These are phyloP conservation scores for Drosophila tsacasi DNA, from an alignment of 1,140 invertebrate genomes.

Conservation along the genomic window DNA sequence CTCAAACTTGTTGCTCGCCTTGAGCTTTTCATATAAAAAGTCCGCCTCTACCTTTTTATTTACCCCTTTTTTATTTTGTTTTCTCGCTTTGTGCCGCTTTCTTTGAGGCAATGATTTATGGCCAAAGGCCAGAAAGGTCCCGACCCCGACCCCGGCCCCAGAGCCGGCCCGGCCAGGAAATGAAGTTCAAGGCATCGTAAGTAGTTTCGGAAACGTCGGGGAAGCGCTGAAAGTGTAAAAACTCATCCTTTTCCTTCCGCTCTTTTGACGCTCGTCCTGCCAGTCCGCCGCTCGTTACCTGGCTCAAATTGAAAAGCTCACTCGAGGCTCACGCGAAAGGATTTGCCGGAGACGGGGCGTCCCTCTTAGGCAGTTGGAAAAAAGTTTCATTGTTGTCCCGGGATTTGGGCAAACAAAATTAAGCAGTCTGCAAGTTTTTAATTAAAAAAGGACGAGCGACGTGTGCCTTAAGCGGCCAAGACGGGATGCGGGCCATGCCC, in stretches of 20 bases:
- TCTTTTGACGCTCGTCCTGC: constrained; percentile 24
- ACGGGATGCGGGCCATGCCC: constrained; percentile 38
- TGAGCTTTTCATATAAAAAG: constrained; percentile 59
- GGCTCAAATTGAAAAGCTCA: constrained; percentile 80
- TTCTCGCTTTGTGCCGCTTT: constrained; percentile 48
- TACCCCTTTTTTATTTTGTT: constrained; percentile 28
- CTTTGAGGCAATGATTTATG: constrained; percentile 75
- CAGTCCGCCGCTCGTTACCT: constrained; percentile 55
- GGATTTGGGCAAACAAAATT: constrained; percentile 83
- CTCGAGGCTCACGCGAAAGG: constrained; percentile 57
- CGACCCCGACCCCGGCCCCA: constrained; percentile 18
- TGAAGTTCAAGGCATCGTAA: constrained; percentile 80
- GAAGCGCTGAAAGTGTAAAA: constrained; percentile 69
- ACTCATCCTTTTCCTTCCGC: constrained; percentile 21
- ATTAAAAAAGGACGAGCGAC: constrained; percentile 77
- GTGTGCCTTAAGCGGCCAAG: constrained; percentile 63
- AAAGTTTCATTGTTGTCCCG: constrained; percentile 81
- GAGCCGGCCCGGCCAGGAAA: constrained; percentile 51
- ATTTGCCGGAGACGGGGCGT: constrained; percentile 32
- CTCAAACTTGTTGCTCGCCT: constrained; percentile 74
- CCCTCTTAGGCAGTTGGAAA: constrained; percentile 55
- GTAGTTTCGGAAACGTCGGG: constrained; percentile 73
- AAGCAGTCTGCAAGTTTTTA: constrained; percentile 83
- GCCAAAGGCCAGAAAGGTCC: constrained; percentile 68
- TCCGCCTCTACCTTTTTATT: constrained; percentile 48